Evolutionary conservation across 2,888 invertebrate genomes (phyloP).

Genomic region (Leptura quadrifasciata): DNA sequence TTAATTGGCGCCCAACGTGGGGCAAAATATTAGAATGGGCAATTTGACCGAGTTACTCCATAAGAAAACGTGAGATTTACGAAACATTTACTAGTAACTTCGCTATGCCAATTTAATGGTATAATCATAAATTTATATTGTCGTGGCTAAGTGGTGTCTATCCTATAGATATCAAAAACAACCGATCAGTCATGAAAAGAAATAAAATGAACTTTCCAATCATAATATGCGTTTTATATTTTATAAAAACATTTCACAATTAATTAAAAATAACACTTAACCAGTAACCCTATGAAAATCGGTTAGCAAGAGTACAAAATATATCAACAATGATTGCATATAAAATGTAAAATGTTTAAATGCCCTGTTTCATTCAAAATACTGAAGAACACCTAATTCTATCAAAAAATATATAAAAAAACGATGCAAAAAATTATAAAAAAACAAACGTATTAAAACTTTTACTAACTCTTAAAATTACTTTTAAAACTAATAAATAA

Average conservation of each 20-base stretch:
- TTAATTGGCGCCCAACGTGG: too few species aligned
- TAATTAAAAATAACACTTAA: conserved; percentile 37
- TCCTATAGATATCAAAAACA: too few species aligned
- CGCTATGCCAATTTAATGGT: too few species aligned
- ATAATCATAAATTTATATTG: too few species aligned
- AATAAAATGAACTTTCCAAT: conserved; percentile 4
- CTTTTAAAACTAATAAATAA: conserved; percentile 26
- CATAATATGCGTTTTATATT: conserved; percentile 22
- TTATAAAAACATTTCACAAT: conserved; percentile 37
- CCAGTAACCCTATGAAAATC: background rate
- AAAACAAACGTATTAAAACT: conserved; percentile 20
- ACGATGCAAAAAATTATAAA: conserved; percentile 43
- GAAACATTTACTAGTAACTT: too few species aligned
- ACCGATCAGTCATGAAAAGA: too few species aligned
- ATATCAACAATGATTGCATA: conserved; percentile 40
- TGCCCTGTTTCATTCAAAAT: conserved; percentile 51
- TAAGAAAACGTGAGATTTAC: too few species aligned
- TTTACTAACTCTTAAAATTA: conserved; percentile 34
- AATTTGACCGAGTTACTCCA: too few species aligned
- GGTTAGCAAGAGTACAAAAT: conserved; percentile 44
- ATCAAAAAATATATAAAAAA: conserved; percentile 48
- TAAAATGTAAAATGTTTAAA: conserved; percentile 51
- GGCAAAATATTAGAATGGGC: too few species aligned
- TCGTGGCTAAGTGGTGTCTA: too few species aligned
- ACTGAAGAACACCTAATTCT: conserved; percentile 48